Conservation (phyloP, 2,797 vertebrate genomes). For the Sebastes steindachneri region DNA sequence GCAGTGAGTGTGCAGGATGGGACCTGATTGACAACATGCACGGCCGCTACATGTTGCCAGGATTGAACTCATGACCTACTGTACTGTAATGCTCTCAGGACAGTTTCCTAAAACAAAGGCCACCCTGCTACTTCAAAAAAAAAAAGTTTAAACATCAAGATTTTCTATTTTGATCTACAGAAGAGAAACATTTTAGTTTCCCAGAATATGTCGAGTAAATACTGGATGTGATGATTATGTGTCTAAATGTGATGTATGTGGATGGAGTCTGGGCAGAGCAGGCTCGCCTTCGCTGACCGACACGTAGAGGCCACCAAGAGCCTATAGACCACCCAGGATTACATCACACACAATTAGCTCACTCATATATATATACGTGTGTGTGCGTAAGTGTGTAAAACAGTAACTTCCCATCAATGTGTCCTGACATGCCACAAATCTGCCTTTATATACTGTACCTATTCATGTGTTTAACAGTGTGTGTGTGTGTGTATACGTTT, state of each 20-base stretch:
- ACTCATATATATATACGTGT: background rate
- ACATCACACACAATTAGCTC: conserved; percentile 39
- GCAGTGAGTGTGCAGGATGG: background rate
- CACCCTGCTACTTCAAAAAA: background rate
- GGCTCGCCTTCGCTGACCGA: conserved; percentile 35
- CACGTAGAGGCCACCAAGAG: conserved; percentile 40
- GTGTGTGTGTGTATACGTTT: background rate
- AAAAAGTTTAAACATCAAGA: background rate
- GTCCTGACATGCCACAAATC: conserved; percentile 8
- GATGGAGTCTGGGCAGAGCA: conserved; percentile 8
- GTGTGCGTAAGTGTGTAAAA: background rate
- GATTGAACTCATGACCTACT: conserved; percentile 5
- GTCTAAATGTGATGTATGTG: conserved; percentile 40
- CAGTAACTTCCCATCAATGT: background rate
- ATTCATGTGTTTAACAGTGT: conserved; percentile 21
- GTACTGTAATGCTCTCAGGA: background rate
- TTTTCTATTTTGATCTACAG: conserved; percentile 12
- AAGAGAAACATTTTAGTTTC: conserved; percentile 5
- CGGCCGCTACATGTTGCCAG: background rate
- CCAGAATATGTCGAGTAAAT: conserved; percentile 20
- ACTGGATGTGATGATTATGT: conserved; percentile 34
- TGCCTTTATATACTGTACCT: background rate
- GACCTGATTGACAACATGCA: background rate
- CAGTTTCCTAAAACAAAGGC: background rate
- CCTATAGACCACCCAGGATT: conserved; percentile 69